A percentile compares a stretch with the other conserved stretches of the same genome.
These are phyloP conservation scores for Bucco capensis DNA, from an alignment of 2,113 vertebrate species.

Conservation along the genomic window DNA sequence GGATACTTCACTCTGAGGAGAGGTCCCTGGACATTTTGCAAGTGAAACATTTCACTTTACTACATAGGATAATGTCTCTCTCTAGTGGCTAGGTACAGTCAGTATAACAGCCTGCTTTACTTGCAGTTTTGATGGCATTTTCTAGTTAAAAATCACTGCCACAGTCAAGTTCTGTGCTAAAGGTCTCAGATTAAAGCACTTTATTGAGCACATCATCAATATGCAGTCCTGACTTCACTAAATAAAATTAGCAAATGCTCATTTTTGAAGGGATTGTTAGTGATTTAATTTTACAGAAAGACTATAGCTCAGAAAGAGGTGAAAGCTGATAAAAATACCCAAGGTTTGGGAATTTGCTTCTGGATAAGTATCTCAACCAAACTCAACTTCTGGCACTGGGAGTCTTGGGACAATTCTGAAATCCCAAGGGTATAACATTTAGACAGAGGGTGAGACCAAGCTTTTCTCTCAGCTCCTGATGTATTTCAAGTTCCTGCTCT, in stretches of 20 bases:
- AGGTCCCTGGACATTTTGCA: background rate
- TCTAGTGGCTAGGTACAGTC: conserved; percentile 64
- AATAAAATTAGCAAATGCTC: background rate
- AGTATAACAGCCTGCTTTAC: conserved; percentile 16
- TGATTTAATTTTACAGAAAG: background rate
- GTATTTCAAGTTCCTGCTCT: background rate
- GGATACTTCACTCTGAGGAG: background rate
- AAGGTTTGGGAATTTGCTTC: background rate
- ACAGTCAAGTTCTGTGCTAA: background rate
- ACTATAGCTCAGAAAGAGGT: background rate
- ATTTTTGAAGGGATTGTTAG: background rate
- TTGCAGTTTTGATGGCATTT: background rate
- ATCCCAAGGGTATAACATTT: background rate
- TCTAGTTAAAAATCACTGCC: background rate
- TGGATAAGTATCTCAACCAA: background rate
- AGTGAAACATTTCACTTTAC: conserved; percentile 18
- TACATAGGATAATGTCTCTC: conserved; percentile 61
- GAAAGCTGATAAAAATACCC: background rate
- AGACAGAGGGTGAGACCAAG: background rate
- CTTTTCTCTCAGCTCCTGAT: background rate
- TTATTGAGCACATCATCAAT: background rate
- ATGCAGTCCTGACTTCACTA: background rate
- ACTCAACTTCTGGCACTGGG: background rate
- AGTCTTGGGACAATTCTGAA: background rate
- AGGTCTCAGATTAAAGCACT: background rate